Evolutionary conservation across 2,888 invertebrate genomes (phyloP).

Genomic region (Athalia cordata): DNA sequence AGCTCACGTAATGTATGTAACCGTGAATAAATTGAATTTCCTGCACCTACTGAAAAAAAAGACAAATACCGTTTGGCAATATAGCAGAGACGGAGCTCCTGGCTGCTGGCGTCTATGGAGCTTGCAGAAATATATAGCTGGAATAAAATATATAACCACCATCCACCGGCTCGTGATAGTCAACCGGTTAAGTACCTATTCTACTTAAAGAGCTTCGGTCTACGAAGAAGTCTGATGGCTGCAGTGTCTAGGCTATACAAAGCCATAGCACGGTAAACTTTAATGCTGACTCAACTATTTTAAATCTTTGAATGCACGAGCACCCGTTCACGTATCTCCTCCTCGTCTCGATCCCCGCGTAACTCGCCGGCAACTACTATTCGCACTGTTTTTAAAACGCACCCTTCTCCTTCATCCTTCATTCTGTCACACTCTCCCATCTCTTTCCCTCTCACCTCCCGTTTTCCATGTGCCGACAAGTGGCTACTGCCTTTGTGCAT

Average conservation of each 20-base stretch:
- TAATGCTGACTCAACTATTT: conserved; percentile 64
- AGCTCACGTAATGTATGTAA: conserved; percentile 39
- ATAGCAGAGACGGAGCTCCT: conserved; percentile 6
- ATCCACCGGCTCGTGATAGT: conserved; percentile 24
- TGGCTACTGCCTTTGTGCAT: conserved; percentile 11
- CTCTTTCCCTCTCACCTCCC: background rate
- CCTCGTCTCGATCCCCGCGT: conserved; percentile 35
- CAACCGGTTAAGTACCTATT: conserved; percentile 52
- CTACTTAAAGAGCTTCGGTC: conserved; percentile 49
- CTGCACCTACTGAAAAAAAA: background rate
- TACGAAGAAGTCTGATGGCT: conserved; percentile 46
- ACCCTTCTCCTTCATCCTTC: background rate
- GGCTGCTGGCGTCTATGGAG: conserved; percentile 21
- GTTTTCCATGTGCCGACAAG: no score
- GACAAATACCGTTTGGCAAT: background rate
- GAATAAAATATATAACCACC: conserved; percentile 55
- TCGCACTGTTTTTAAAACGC: conserved; percentile 31
- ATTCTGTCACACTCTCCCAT: background rate
- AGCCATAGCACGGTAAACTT: conserved; percentile 55
- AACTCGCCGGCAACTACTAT: conserved; percentile 9
- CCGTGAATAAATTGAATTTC: conserved; percentile 36
- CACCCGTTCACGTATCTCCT: conserved; percentile 52
- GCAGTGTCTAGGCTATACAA: conserved; percentile 49
- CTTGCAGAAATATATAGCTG: conserved; percentile 46
- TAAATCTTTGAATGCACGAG: conserved; percentile 60